phyloP scores from a whole-genome alignment of 92 coral and sea anemone species.

The Porites rus region DNA sequence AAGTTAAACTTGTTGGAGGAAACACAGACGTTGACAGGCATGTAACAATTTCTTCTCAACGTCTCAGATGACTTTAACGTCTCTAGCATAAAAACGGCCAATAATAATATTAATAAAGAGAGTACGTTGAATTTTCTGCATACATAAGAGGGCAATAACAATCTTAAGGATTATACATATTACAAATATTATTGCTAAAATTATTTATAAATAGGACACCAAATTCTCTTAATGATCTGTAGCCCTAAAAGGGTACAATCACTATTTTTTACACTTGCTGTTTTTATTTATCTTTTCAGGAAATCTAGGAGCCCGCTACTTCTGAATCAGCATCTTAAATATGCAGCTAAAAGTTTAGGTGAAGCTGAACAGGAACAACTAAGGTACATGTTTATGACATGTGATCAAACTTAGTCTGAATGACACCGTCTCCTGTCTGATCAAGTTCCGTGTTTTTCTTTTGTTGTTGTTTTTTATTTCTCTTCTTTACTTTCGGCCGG shows the following conservation, averaged over 20 bases:
- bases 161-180: too few species aligned
- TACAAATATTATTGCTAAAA: too few species aligned
- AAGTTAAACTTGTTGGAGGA: constrained; percentile 44
- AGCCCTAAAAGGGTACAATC: too few species aligned
- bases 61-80: too few species aligned
- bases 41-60: too few species aligned
- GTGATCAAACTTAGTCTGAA: neutral
- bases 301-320: neutral
- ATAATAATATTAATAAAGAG: too few species aligned
- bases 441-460: neutral
- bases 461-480: neutral
- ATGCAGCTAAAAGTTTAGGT: constrained; percentile 11
- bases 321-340: constrained; percentile 16
- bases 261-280: neutral
- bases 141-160: too few species aligned
- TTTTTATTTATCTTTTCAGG: neutral
- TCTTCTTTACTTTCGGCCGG: too few species aligned
- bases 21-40: constrained; percentile 46
- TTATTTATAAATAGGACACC: too few species aligned
- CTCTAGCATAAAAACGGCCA: too few species aligned
- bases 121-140: too few species aligned
- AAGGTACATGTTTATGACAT: neutral
- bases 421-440: neutral
- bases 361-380: neutral
- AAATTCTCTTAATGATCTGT: too few species aligned